phyloP scores from a whole-genome alignment of 2,797 vertebrate species.

The Cossypha niveicapilla region DNA sequence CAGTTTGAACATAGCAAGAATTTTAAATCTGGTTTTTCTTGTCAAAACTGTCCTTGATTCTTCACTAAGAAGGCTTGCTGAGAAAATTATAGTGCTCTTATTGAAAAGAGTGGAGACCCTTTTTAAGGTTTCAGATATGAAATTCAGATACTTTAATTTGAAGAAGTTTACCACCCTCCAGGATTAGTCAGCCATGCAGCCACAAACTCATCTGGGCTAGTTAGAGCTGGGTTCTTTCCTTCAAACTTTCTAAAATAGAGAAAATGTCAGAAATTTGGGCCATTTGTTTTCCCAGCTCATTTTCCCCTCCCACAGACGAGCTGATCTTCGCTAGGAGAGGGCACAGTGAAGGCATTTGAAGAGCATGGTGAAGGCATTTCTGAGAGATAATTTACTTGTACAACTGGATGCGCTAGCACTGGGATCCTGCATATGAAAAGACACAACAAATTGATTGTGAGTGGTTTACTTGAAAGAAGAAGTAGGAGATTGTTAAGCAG shows the following conservation, averaged over 20 bases:
- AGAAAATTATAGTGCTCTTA: background rate
- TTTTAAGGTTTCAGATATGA: background rate
- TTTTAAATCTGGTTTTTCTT: background rate
- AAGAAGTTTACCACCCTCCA: background rate
- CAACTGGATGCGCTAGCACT: accelerated
- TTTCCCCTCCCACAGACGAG: background rate
- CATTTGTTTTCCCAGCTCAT: background rate
- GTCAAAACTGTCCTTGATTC: background rate
- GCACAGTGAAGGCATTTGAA: background rate
- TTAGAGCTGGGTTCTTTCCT: background rate
- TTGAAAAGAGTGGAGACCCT: background rate
- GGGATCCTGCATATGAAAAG: background rate
- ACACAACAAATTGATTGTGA: background rate
- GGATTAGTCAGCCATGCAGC: background rate
- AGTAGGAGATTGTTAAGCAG: background rate
- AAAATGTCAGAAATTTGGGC: background rate
- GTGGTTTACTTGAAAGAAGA: background rate
- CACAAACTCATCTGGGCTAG: background rate
- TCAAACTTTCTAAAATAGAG: background rate
- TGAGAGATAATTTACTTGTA: background rate
- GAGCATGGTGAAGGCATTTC: background rate
- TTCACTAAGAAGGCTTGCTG: background rate
- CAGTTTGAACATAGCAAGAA: background rate
- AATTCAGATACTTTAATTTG: background rate
- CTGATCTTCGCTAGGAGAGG: background rate